phyloP scores from a whole-genome alignment of 2,113 vertebrate species.

The Phalacrocorax aristotelis region DNA sequence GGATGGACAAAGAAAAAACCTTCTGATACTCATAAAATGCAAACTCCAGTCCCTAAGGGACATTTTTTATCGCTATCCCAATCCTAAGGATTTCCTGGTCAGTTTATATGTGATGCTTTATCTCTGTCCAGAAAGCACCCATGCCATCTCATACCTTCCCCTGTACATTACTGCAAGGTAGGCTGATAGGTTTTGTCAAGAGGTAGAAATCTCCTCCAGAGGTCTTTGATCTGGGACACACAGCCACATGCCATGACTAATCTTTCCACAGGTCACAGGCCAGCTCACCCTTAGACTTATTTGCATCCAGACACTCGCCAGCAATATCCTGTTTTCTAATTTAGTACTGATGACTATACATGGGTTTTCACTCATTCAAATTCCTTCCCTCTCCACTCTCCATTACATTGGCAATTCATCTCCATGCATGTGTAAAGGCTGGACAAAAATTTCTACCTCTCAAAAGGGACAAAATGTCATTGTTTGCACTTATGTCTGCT shows the following conservation, averaged over 20 bases:
- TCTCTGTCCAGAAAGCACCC: background rate
- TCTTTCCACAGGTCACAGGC: slow-evolving; percentile 3
- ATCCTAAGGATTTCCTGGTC: background rate
- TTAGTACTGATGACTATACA: slow-evolving; percentile 23
- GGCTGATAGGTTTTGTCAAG: background rate
- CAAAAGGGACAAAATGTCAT: slow-evolving; percentile 12
- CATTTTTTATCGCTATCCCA: background rate
- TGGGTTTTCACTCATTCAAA: background rate
- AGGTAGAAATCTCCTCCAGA: background rate
- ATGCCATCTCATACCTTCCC: background rate
- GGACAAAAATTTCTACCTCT: background rate
- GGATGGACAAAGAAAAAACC: background rate
- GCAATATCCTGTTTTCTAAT: slow-evolving; percentile 53
- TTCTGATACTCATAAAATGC: background rate
- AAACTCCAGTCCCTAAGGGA: background rate
- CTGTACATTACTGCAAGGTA: background rate
- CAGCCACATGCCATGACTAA: background rate
- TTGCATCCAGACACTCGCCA: slow-evolving; percentile 1
- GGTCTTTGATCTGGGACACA: background rate
- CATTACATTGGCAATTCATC: background rate
- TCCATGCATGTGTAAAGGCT: background rate
- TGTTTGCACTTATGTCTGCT: background rate
- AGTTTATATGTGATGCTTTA: background rate
- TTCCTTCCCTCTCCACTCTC: slow-evolving; percentile 12
- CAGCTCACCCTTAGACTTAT: background rate